phyloP scores from a whole-genome alignment of 2,113 vertebrate genomes.

The Leuciscus idus region DNA sequence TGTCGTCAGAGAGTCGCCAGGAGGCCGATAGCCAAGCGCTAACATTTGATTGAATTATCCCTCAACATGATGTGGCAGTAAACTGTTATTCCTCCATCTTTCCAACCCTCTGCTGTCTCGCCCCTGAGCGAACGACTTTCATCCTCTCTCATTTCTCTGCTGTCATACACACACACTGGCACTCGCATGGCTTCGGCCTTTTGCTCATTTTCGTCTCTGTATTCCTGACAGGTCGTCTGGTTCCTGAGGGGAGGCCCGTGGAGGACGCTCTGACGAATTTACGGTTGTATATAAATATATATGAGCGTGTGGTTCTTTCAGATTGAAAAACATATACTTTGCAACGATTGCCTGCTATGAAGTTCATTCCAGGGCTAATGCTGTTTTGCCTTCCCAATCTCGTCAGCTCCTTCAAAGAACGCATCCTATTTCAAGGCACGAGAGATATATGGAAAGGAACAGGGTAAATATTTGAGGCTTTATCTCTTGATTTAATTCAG shows the following conservation, averaged over 20 bases:
- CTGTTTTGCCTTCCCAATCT: constrained; percentile 6
- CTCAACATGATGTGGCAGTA: constrained; percentile 59
- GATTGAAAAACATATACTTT: constrained; percentile 36
- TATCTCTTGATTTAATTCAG: constrained; percentile 3
- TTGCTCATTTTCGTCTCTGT: constrained; percentile 58
- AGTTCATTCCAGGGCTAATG: constrained; percentile 22
- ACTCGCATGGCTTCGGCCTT: constrained; percentile 62
- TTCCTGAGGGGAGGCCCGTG: constrained; percentile 52
- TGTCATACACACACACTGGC: constrained; percentile 56
- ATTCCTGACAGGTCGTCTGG: constrained; percentile 56
- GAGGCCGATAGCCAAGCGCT: not conserved
- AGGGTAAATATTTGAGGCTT: constrained; percentile 12
- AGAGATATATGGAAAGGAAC: constrained; percentile 9
- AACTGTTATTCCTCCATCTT: constrained; percentile 44
- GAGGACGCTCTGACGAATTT: constrained; percentile 53
- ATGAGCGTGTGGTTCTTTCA: constrained; percentile 4
- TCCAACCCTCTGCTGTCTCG: constrained; percentile 43
- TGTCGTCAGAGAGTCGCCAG: not conserved
- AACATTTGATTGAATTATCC: constrained; percentile 48
- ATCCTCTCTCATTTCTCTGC: constrained; percentile 59
- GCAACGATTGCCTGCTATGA: constrained; percentile 33
- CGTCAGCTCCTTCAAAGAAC: not conserved
- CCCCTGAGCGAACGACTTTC: constrained; percentile 53
- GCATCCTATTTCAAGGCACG: constrained; percentile 20
- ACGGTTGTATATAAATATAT: constrained; percentile 27